Percentiles rank a stretch among this genome's conserved stretches.
Evolutionary conservation across 2,113 vertebrate genomes (phyloP).

Genomic region (Xenopus laevis): DNA sequence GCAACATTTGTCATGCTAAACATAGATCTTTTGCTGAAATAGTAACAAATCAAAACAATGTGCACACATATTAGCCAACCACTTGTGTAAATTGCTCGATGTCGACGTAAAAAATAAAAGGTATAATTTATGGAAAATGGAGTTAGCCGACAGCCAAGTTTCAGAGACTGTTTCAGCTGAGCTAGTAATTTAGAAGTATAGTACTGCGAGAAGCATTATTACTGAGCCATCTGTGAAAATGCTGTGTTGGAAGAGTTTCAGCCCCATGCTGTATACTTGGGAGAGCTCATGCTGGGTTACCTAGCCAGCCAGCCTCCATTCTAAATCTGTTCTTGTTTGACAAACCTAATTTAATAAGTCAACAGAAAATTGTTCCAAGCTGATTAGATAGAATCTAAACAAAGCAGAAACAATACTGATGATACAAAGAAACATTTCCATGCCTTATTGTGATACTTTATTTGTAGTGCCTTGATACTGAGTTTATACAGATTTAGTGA

Average conservation of each 20-base stretch:
- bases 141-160: conserved; percentile 35
- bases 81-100: no score
- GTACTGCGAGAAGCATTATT: conserved; percentile 32
- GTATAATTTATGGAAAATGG: conserved; percentile 29
- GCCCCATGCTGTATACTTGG: conserved; percentile 24
- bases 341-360: conserved; percentile 36
- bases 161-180: conserved; percentile 41
- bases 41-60: no score
- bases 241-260: conserved; percentile 42
- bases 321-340: conserved; percentile 44
- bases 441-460: no score
- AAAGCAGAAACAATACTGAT: conserved; percentile 7
- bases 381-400: conserved; percentile 15
- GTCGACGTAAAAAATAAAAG: no score
- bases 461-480: no score
- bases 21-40: no score
- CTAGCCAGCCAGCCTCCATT: conserved; percentile 36
- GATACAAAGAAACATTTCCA: neutral
- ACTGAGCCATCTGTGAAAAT: conserved; percentile 34
- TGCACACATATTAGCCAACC: no score
- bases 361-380: conserved; percentile 38
- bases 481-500: no score
- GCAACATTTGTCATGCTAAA: no score
- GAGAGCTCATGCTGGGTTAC: conserved; percentile 39
- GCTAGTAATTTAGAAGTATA: conserved; percentile 43